Base-by-base conservation (phyloP, 2,797 vertebrate genomes). In the Podargus strigoides region DNA sequence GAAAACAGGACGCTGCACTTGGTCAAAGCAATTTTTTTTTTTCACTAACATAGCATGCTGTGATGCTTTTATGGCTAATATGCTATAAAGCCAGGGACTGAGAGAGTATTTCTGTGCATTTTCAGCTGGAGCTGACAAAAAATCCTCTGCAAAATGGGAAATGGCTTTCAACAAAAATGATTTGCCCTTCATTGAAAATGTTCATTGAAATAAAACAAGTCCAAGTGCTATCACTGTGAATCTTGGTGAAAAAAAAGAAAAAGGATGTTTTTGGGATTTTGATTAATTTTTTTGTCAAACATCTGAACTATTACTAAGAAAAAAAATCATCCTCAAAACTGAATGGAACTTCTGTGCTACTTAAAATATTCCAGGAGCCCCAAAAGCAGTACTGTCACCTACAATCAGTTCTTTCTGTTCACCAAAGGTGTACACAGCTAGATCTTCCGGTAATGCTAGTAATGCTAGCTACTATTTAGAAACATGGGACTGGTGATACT, bases 221-320 rank as follows among this genome's bases (percentile, higher is more conserved):
- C 5, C 27, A 89, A 62, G 4, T 17, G 18, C 10, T 82, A 28
- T 24, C 3, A 75, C 32, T 76, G 26, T 53, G 22, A 76, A 46
- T 24, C 3, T 18, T 42, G 5, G 44, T 7, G 10, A 18, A 6
- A 24, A 28, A 27, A 50, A 5, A 26, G 18, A 44, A 37, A 22
- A 26, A 27, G 7, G 3, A 7, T 3, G 0, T 19, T 49, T 14
- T 26, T 18, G 7, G n/a, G 0, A 1, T n/a, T 75, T 50, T 52
- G 21, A 19, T 7, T 32, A 18, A 6, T 26, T 34, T 26, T 80
- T 69, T 34, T 17, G 1, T 5, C 14, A 72, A 77, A 72, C 26
- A 23, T 34, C n/a, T 69, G 32, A 68, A 82, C 12, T 52, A 49
- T 6, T 28, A n/a, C 32, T 66, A 56, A 86, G 24, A 21, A 87